Evolutionary conservation across 1,140 invertebrate species (phyloP).

Genomic region (Bicyclus anynana): DNA sequence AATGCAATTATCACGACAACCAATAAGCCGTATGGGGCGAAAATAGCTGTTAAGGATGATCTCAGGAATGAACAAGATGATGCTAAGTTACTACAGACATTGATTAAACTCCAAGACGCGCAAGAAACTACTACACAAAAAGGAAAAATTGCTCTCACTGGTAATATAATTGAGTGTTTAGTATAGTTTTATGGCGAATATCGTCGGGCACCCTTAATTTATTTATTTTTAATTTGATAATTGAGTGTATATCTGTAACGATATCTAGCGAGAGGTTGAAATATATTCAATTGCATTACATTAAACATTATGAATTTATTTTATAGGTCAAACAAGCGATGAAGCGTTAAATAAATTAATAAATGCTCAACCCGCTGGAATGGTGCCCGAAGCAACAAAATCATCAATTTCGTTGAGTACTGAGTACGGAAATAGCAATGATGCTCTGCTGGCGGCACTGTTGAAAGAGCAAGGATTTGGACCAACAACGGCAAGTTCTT

Average conservation of each 20-base stretch:
- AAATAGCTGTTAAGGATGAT: slow-evolving; percentile 67
- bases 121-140: slow-evolving; percentile 62
- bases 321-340: slow-evolving; percentile 65
- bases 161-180: slow-evolving; percentile 35
- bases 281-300: no score
- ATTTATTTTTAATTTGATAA: no score
- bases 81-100: slow-evolving; percentile 67
- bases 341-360: slow-evolving; percentile 66
- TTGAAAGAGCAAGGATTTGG: slow-evolving; percentile 83
- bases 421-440: slow-evolving; percentile 79
- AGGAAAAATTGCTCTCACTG: slow-evolving; percentile 62
- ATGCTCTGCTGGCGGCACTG: slow-evolving; percentile 81
- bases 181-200: no score
- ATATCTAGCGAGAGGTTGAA: no score
- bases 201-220: not conserved
- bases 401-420: slow-evolving; percentile 68
- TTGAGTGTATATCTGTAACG: no score
- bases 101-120: slow-evolving; percentile 66
- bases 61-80: slow-evolving; percentile 66
- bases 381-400: slow-evolving; percentile 65
- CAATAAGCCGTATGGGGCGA: slow-evolving; percentile 47
- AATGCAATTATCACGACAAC: slow-evolving; percentile 29
- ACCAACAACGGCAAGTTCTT: slow-evolving; percentile 79
- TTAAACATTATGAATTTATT: not conserved
- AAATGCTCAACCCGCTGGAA: slow-evolving; percentile 57